Conservation (phyloP, 2,888 invertebrate species). For the Ommatoiulus sabulosus region DNA sequence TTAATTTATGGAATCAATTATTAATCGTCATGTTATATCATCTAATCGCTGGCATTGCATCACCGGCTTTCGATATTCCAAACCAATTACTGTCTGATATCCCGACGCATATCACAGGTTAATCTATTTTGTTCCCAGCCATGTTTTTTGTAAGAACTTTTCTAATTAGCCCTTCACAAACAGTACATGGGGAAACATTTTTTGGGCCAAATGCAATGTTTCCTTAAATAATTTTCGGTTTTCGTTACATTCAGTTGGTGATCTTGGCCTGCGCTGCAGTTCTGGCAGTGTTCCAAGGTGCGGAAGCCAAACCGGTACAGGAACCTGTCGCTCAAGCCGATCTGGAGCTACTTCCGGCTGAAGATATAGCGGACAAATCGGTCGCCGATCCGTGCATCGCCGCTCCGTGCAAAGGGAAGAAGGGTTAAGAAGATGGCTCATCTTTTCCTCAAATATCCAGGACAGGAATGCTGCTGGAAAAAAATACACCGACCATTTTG, state of each 20-base stretch:
- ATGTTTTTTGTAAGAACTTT: not conserved
- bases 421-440: not conserved
- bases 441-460: not conserved
- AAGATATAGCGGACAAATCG: not conserved
- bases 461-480: not conserved
- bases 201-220: not conserved
- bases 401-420: not conserved
- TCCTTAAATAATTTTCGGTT: not conserved
- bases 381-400: not conserved
- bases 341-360: not conserved
- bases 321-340: not conserved
- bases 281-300: not conserved
- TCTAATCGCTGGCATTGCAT: not conserved
- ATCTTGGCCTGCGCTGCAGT: not conserved
- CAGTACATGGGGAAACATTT: not conserved
- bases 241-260: not conserved
- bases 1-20: not conserved
- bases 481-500: not conserved
- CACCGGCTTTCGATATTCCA: not conserved
- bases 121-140: not conserved
- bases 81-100: not conserved
- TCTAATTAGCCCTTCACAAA: not conserved
- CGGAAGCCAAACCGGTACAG: conserved; percentile 5
- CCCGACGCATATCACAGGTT: not conserved
- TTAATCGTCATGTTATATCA: not conserved